Base-by-base conservation (phyloP, 2,113 vertebrate genomes). In the Thomomys bottae region DNA sequence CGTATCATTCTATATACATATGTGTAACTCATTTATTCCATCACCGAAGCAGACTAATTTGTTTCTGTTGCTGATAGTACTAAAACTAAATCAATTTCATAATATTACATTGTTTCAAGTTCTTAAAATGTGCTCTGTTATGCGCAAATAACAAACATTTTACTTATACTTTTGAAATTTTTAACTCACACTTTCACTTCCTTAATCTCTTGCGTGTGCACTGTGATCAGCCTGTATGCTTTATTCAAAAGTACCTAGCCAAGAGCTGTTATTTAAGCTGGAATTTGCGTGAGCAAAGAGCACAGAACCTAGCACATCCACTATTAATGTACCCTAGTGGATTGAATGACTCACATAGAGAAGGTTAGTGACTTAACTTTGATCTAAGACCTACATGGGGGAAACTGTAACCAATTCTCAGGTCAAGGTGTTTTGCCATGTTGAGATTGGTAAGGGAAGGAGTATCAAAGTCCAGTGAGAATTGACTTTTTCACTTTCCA, bases 21-120 rank as follows among this genome's bases (percentile, higher is more conserved):
- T 45, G n/a, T 79, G 0, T 42, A 76, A 32, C 77, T 80, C 34
- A 75, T 86, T 36, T 84, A 87, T 54, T 38, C 11, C 3, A 73
- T 66, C 42, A 84, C 17, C 11, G 80, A 79, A 83, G 82, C 78
- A 73, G 89, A 57, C 30, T 54, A 75, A 79, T 23, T 86, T 89
- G 59, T 10, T 32, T 84, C 32, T 71, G 12, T 57, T 61, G 23
- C 2, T 28, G 9, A 40, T 15, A 76, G 4, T 83, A 85, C 88
- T 57, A 78, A 94, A 90, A 12, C 77, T 28, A 76, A 88, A 80
- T 76, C 20, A 4, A 59, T 78, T 83, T 80, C 42, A 86, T 75
- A 93, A 61, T 14, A 57, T 10, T 34, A 15, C 36, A 2, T 61
- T 61, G 71, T 70, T 71, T 68, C 10, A 88, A 79, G 67, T 66